phyloP scores from a whole-genome alignment of 30 jellyfish, hydroid and myxozoan genomes.

The Hydractinia echinata region DNA sequence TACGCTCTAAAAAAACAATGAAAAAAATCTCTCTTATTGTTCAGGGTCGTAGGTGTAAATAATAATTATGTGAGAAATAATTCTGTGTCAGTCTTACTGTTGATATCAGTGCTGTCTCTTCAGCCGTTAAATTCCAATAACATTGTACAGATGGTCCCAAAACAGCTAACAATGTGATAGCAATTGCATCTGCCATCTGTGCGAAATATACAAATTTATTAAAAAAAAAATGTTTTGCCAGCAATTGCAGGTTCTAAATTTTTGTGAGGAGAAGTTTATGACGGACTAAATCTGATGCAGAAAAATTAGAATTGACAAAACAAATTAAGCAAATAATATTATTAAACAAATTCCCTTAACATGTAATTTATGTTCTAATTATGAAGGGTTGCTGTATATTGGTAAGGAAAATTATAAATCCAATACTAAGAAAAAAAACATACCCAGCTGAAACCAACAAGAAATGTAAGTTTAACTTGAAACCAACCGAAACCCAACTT shows the following conservation, averaged over 20 bases:
- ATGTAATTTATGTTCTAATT: too few relatives aligned
- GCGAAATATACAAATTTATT: neutral
- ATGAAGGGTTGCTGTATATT: too few relatives aligned
- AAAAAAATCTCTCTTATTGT: neutral
- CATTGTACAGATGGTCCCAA: slow-evolving; percentile 44
- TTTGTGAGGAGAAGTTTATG: too few relatives aligned
- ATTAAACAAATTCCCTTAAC: too few relatives aligned
- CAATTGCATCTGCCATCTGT: slow-evolving; percentile 50
- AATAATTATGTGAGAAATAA: neutral
- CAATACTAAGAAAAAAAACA: neutral
- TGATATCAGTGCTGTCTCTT: slow-evolving; percentile 34
- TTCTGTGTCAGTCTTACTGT: slow-evolving; percentile 28
- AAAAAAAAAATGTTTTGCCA: neutral
- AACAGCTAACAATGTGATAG: slow-evolving; percentile 38
- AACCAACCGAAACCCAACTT: slow-evolving; percentile 40
- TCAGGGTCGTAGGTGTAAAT: neutral
- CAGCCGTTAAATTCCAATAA: slow-evolving; percentile 33
- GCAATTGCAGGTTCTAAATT: too few relatives aligned
- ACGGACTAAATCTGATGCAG: too few relatives aligned
- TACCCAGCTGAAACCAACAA: slow-evolving; percentile 47
- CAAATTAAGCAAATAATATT: too few relatives aligned
- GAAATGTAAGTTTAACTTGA: slow-evolving; percentile 33
- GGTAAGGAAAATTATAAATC: too few relatives aligned
- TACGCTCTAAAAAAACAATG: slow-evolving; percentile 38
- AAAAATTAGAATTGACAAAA: too few relatives aligned